Base-by-base conservation (phyloP, 2,888 invertebrate genomes). In the Pegoplata infirma region DNA sequence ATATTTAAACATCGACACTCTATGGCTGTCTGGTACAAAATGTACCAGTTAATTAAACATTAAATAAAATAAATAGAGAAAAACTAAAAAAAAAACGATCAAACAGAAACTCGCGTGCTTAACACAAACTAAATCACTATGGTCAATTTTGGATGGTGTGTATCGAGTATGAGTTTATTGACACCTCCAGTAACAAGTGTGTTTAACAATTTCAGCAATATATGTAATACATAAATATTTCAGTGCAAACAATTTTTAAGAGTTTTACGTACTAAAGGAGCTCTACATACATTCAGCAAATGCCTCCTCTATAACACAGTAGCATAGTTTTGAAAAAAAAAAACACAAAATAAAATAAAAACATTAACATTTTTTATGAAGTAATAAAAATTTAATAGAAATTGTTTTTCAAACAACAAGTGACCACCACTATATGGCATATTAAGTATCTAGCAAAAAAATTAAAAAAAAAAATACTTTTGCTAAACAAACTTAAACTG, bases 281-380 rank as follows among this genome's bases (percentile, higher is more conserved):
- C 49, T 47, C 2, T 25, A 55, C 19, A 25, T 47, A 25, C 21
- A 46, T 23, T n/a, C 17, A 21, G 2, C 17, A 16, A 28, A 25
- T n/a, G n/a, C 36, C 10, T n/a, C 12, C 36, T n/a, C 32, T 32
- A 10, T 32, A 23, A 3, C 23, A 67, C 68, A 67, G 74, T 79
- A 74, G 66, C 75, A 56, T 56, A 61, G 66, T 46, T 58, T 68
- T 10, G 7, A 59, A 10, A 5, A 53, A 23, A 67, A n/a, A n/a
- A n/a, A n/a, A n/a, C n/a, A n/a, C n/a, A n/a, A n/a, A n/a, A n/a
- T n/a, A n/a, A n/a, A 66, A 74, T 79, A 61, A 66, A 79, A 69
- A 74, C 78, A 75, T 79, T 79, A 71, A 56, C 55, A 61, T 71
- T 75, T 67, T 74, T 79, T 78, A 78, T 78, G 69, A 66, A 74